These are phyloP conservation scores for Pogonomyrmex californicus DNA, from an alignment of 1,140 invertebrate species.

Conservation along the genomic window DNA sequence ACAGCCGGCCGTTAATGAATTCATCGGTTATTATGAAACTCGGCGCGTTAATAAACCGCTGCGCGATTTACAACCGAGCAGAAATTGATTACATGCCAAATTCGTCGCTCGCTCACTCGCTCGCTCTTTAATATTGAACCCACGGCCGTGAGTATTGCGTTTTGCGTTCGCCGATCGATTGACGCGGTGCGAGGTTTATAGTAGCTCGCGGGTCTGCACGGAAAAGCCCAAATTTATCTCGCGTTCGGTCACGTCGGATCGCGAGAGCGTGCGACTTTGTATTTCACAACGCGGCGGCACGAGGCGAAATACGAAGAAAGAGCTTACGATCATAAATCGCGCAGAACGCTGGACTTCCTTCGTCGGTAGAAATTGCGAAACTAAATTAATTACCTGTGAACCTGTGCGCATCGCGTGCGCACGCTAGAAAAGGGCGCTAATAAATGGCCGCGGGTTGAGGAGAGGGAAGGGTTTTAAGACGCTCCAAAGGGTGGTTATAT, in stretches of 20 bases:
- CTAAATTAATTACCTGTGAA: conserved; percentile 83
- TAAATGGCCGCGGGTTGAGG: conserved; percentile 65
- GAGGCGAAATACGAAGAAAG: conserved; percentile 9
- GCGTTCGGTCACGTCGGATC: neutral
- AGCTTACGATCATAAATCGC: conserved; percentile 61
- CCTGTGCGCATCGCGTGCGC: conserved; percentile 72
- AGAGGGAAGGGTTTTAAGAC: conserved; percentile 50
- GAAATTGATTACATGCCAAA: conserved; percentile 40
- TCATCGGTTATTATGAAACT: conserved; percentile 35
- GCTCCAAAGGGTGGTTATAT: conserved; percentile 50
- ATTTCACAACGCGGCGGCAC: neutral
- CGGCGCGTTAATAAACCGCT: conserved; percentile 36
- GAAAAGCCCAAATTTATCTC: conserved; percentile 37
- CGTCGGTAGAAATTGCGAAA: conserved; percentile 81
- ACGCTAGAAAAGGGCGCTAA: conserved; percentile 77
- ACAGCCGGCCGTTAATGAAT: conserved; percentile 11
- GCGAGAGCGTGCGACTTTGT: conserved; percentile 54
- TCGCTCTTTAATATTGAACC: conserved; percentile 49
- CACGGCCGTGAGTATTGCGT: conserved; percentile 1
- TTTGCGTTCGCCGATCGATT: conserved; percentile 36
- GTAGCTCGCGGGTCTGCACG: neutral
- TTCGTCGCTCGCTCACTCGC: conserved; percentile 6
- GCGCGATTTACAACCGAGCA: conserved; percentile 37
- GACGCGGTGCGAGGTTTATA: neutral
- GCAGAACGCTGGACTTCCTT: conserved; percentile 73